Conservation (phyloP, 1,140 invertebrate genomes). For the Drosophila elegans region DNA sequence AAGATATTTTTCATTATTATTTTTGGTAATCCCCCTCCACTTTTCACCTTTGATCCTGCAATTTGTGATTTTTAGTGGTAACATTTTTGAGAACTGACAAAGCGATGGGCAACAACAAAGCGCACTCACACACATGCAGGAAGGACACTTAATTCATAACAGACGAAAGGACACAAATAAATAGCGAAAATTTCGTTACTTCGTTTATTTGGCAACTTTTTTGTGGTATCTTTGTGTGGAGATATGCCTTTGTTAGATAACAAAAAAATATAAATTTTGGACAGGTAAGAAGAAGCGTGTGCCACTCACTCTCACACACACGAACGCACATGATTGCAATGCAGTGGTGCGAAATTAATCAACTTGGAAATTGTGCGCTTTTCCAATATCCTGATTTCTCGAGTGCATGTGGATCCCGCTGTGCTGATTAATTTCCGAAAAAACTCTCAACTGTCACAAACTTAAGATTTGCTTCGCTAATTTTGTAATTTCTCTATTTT, state of each 20-base stretch:
- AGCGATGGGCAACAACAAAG: constrained; percentile 36
- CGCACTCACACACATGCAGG: constrained; percentile 14
- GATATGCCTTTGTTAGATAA: constrained; percentile 28
- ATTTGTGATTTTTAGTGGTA: constrained; percentile 21
- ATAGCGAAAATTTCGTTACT: constrained; percentile 40
- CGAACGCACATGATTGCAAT: constrained; percentile 21
- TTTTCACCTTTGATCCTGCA: constrained; percentile 25
- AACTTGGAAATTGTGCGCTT: constrained; percentile 66
- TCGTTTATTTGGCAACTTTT: constrained; percentile 43
- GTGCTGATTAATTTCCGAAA: constrained; percentile 22
- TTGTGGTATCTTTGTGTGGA: constrained; percentile 41
- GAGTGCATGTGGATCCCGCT: constrained; percentile 34
- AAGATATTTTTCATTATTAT: constrained; percentile 7
- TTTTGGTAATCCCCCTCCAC: constrained; percentile 6
- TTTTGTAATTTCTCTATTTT: constrained; percentile 4
- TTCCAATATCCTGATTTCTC: constrained; percentile 63
- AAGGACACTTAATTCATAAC: constrained; percentile 60
- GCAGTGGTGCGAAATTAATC: constrained; percentile 65
- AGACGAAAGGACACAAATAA: constrained; percentile 57
- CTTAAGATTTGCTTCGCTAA: constrained; percentile 8
- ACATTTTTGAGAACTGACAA: constrained; percentile 32
- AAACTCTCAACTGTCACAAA: constrained; percentile 4
- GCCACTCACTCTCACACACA: constrained; percentile 10
- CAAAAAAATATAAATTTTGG: constrained; percentile 23
- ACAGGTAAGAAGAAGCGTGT: constrained; percentile 55